Conservation (phyloP, 2,113 vertebrate genomes). For the Haplotaxodon microlepis region DNA sequence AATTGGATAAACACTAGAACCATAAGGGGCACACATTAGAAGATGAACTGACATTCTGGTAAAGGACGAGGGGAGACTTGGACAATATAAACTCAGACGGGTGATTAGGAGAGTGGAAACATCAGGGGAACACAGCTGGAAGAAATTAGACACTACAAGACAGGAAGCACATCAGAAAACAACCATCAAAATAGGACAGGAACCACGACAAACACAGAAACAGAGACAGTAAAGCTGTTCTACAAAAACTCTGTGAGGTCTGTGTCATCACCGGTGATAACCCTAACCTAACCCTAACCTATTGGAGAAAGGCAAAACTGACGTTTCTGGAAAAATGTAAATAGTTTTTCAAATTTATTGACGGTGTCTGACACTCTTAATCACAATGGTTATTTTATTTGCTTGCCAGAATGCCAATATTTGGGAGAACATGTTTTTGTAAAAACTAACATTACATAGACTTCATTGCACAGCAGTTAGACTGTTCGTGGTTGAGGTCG, state of each 20-base stretch:
- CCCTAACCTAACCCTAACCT: not conserved
- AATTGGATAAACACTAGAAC: not conserved
- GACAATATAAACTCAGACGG: not conserved
- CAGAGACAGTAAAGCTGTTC: not conserved
- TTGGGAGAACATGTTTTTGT: not conserved
- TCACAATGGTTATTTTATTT: rapidly evolving
- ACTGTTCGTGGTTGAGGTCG: not conserved
- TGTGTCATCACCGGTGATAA: not conserved
- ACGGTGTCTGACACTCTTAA: not conserved
- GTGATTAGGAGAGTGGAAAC: not conserved
- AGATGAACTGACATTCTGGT: not conserved
- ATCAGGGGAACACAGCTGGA: not conserved
- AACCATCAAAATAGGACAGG: not conserved
- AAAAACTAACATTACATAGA: not conserved
- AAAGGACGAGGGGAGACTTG: not conserved
- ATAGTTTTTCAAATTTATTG: not conserved
- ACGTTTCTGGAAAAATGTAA: not conserved
- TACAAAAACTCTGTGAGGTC: not conserved
- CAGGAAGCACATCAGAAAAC: not conserved
- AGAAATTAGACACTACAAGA: not conserved
- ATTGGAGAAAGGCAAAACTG: not conserved
- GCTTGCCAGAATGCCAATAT: not conserved
- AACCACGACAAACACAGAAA: not conserved
- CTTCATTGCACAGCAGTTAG: not conserved
- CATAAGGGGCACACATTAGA: not conserved